A percentile compares a stretch with the other conserved stretches of the same genome.
These are phyloP conservation scores for Leptopterna dolabrata DNA, from an alignment of 2,888 invertebrate genomes.

Conservation along the genomic window DNA sequence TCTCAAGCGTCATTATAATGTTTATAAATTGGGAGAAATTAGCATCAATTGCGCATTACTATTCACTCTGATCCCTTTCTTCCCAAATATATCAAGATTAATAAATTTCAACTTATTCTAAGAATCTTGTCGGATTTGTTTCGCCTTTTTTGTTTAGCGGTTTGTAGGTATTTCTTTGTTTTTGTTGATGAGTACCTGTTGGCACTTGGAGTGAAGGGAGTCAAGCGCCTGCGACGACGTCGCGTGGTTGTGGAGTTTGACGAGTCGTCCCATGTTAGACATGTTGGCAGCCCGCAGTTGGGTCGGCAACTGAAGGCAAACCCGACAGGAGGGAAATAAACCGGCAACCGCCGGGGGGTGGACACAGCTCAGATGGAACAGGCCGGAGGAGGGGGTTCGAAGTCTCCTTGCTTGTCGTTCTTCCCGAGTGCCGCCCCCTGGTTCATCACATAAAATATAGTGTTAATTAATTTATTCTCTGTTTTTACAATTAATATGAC, in stretches of 20 bases:
- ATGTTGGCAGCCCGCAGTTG: conserved; percentile 40
- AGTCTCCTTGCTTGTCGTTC: not conserved
- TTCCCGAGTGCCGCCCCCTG: not conserved
- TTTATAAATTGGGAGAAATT: too few species aligned
- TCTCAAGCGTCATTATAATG: too few species aligned
- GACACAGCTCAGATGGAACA: too few species aligned
- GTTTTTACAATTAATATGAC: too few species aligned
- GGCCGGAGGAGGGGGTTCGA: not conserved
- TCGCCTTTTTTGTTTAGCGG: not conserved
- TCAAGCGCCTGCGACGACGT: conserved; percentile 42
- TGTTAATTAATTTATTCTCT: too few species aligned
- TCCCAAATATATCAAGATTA: too few species aligned
- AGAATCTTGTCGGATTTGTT: not conserved
- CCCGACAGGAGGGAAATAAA: not conserved
- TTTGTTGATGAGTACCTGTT: conserved; percentile 45
- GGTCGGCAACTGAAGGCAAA: conserved; percentile 38
- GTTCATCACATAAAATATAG: too few species aligned
- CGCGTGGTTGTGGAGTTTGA: conserved; percentile 53
- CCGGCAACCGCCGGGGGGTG: not conserved
- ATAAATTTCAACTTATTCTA: not conserved
- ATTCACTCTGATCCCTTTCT: too few species aligned
- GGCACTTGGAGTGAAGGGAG: conserved; percentile 51
- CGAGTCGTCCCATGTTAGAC: conserved; percentile 40
- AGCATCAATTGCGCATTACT: too few species aligned
- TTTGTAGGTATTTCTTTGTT: not conserved